phyloP scores from a whole-genome alignment of 2,888 invertebrate genomes.

The Cryptus viduatorius region DNA sequence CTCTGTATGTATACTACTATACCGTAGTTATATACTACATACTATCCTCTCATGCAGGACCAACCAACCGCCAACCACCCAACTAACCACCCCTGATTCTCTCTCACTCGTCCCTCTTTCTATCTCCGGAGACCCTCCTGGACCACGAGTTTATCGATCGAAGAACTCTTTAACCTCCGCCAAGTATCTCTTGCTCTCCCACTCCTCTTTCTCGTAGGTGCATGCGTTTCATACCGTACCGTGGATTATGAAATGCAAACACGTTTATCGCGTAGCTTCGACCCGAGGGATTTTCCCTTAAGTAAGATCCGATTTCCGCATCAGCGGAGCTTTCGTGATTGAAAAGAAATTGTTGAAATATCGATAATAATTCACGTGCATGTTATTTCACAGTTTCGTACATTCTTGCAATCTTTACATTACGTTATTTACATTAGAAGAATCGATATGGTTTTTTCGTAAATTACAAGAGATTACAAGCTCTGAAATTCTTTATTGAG shows the following conservation, averaged over 20 bases:
- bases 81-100: slow-evolving; percentile 41
- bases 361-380: neutral
- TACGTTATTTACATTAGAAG: too few relatives aligned
- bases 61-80: slow-evolving; percentile 43
- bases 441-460: too few relatives aligned
- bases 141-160: slow-evolving; percentile 63
- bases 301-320: slow-evolving; percentile 40
- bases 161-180: slow-evolving; percentile 57
- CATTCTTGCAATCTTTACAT: too few relatives aligned
- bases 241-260: slow-evolving; percentile 63
- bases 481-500: neutral
- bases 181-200: slow-evolving; percentile 23
- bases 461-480: neutral
- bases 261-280: slow-evolving; percentile 51
- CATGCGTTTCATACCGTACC: slow-evolving; percentile 50
- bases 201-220: slow-evolving; percentile 17
- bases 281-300: slow-evolving; percentile 18
- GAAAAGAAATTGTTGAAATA: neutral
- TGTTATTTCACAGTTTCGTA: too few relatives aligned
- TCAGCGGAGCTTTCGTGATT: neutral
- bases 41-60: slow-evolving; percentile 12
- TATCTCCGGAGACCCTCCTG: slow-evolving; percentile 36
- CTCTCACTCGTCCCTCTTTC: slow-evolving; percentile 2
- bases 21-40: slow-evolving; percentile 8
- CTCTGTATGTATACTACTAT: neutral